Base-by-base conservation (phyloP, 2,888 invertebrate species). In the Julus scandinavius region DNA sequence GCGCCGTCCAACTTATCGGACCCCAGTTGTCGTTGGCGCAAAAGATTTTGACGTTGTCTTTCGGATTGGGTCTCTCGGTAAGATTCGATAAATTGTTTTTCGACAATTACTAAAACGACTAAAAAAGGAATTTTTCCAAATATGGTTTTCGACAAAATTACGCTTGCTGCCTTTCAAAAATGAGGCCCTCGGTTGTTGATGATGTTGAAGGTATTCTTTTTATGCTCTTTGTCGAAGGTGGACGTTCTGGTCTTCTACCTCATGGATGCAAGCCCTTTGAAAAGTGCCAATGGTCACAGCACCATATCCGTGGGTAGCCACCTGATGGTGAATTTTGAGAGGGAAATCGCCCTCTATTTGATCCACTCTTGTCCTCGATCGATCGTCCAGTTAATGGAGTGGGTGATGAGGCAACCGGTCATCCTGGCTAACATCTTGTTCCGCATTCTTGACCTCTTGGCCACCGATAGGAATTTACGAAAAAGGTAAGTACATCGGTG, bases 331-430 rank as follows among this genome's bases (percentile, higher is more conserved):
- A 87, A 80, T 17, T 90, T 89, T 85, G 83, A 88, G 41, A 29
- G 87, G 13, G 89, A 86, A 17, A 89, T 90, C 11, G 84, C 87
- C 49, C 20, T 49, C n/a, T 89, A 87, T 89, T 85, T 85, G 85
- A 80, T 87, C 15, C 85, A 87, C 72, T 80, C 58, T 58, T 63
- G 89, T 9, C n/a, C 63, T 5, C 40, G 38, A 15, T 89, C 88
- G 7, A 45, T 90, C 87, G 45, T 63, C 11, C 50, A 45, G 1
- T 17, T 86, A 9, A 86, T 88, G 50, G 72, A 40, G 4, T 20
- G n/a, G 13, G n/a, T 45, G 20, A 72, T 6, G 17, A 29, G 40
- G 54, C 15, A 29, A 3, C 20, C 54, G 2, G 17, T 29, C 13
- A 5, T 2, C 1, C 9, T 86, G 15, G 17, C 58, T 29, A 45